phyloP scores from a whole-genome alignment of 2,888 invertebrate genomes.

The Rhamnusium bicolor region DNA sequence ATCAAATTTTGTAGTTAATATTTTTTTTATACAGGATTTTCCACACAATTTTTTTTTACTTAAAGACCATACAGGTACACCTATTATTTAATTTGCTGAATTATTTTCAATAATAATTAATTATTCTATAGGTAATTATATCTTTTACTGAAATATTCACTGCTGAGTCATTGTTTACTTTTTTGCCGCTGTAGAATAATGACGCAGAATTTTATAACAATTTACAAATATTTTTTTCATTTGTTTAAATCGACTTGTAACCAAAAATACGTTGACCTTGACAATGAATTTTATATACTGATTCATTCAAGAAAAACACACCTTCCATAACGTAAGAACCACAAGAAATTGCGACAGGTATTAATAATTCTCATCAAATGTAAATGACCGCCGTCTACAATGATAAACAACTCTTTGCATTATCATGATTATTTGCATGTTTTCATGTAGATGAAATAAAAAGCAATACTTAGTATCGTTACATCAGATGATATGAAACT shows the following conservation, averaged over 20 bases:
- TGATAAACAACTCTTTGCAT: slow-evolving; percentile 13
- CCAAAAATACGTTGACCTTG: background rate
- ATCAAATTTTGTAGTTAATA: too few relatives aligned
- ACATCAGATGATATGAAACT: slow-evolving; percentile 31
- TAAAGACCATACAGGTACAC: too few relatives aligned
- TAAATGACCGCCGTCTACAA: slow-evolving; percentile 11
- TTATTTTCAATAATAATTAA: too few relatives aligned
- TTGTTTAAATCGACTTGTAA: background rate
- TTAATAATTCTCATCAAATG: background rate
- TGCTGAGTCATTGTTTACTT: too few relatives aligned
- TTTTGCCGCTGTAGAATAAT: too few relatives aligned
- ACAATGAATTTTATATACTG: background rate
- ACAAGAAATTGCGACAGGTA: slow-evolving; percentile 6
- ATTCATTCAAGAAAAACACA: background rate
- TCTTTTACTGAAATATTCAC: too few relatives aligned
- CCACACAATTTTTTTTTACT: too few relatives aligned
- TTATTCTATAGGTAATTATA: too few relatives aligned
- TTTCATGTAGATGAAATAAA: background rate
- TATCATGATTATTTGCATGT: background rate
- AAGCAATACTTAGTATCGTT: slow-evolving; percentile 27
- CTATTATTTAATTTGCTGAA: too few relatives aligned
- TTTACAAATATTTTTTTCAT: background rate
- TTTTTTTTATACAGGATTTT: too few relatives aligned
- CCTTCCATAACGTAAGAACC: slow-evolving; percentile 5
- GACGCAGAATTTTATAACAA: background rate